Evolutionary conservation across 2,113 vertebrate genomes (phyloP), one percentile per base, ranked within the genome.

Genomic region (Mus pahari): DNA sequence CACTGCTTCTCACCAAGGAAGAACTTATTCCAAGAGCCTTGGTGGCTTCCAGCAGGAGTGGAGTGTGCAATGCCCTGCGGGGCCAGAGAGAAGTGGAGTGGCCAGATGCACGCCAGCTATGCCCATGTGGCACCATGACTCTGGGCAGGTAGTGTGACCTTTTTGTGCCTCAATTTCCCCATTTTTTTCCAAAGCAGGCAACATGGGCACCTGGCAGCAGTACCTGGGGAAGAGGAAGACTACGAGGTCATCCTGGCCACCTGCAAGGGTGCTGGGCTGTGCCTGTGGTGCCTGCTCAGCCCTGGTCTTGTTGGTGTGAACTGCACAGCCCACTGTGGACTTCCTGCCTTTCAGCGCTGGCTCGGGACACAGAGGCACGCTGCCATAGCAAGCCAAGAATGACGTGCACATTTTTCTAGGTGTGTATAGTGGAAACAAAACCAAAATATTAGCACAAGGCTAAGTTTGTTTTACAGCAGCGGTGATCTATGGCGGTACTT

Each of bases 381-480:
- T 24, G 45, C 81, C 17, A 19, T 74, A 53, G 0, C 20, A 10
- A 73, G 48, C 79, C 53, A 81, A 79, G 68, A 74, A 74, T 3
- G 42, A 39, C 17, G 0, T 19, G 33, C 74, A 4, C 89, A 84
- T 95, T 97, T 78, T 73, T 92, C 91, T 66, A 89, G 89, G 92
- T 91, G 94, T 36, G 3, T 88, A 81, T 4, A 70, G 81, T 81
- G 91, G 89, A 95, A 71, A 92, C 77, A 60, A 79, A 94, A 95
- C 70, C 66, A 36, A 58, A 86, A 94, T 91, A 82, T 90, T 86
- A 71, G 53, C 58, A 68, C 94, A 73, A 92, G 89, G 64, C 93
- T 95, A 91, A 94, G 94, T 73, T 60, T 95, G 96, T 84, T 71
- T 91, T 75, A 92, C 81, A 96, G 95, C 70, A 2, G 26, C 84